A percentile compares a stretch with the other conserved stretches of the same genome.
These are phyloP conservation scores for Acronicta alni DNA, from an alignment of 2,888 invertebrate species.

Conservation along the genomic window DNA sequence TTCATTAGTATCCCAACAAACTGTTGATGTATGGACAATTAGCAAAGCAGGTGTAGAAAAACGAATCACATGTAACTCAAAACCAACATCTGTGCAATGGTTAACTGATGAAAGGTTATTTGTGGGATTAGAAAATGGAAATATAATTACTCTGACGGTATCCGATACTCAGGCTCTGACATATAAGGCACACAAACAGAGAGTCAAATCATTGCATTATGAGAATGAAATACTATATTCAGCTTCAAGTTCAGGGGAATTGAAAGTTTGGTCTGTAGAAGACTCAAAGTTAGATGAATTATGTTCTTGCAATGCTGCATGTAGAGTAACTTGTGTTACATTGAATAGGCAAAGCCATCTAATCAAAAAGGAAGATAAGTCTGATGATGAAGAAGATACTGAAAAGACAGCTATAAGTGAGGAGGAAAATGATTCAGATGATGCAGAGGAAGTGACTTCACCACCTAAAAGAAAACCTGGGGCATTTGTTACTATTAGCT, in stretches of 20 bases:
- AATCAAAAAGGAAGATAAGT: slow-evolving; percentile 78
- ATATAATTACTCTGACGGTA: slow-evolving; percentile 89
- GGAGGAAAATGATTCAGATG: slow-evolving; percentile 66
- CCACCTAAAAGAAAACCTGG: slow-evolving; percentile 76
- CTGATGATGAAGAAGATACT: slow-evolving; percentile 58
- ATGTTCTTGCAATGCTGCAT: slow-evolving; percentile 90
- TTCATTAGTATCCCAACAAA: slow-evolving; percentile 92
- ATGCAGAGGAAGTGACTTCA: slow-evolving; percentile 50
- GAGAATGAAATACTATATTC: slow-evolving; percentile 90
- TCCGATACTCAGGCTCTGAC: slow-evolving; percentile 83
- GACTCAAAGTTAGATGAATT: slow-evolving; percentile 85
- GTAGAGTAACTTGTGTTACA: slow-evolving; percentile 93
- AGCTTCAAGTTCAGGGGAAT: slow-evolving; percentile 93
- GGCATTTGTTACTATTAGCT: slow-evolving; percentile 80
- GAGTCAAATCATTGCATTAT: slow-evolving; percentile 91
- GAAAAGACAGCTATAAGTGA: slow-evolving; percentile 56
- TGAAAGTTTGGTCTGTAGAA: slow-evolving; percentile 92
- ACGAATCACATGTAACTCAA: slow-evolving; percentile 91
- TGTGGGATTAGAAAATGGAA: slow-evolving; percentile 93
- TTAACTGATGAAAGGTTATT: slow-evolving; percentile 90
- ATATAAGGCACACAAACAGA: slow-evolving; percentile 89
- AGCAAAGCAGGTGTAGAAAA: slow-evolving; percentile 93
- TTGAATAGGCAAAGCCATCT: slow-evolving; percentile 86
- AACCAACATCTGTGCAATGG: slow-evolving; percentile 93
- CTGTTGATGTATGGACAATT: slow-evolving; percentile 94